Base-by-base conservation (phyloP, 30 jellyfish, hydroid and myxozoan species). In the Aurelia sp. region DNA sequence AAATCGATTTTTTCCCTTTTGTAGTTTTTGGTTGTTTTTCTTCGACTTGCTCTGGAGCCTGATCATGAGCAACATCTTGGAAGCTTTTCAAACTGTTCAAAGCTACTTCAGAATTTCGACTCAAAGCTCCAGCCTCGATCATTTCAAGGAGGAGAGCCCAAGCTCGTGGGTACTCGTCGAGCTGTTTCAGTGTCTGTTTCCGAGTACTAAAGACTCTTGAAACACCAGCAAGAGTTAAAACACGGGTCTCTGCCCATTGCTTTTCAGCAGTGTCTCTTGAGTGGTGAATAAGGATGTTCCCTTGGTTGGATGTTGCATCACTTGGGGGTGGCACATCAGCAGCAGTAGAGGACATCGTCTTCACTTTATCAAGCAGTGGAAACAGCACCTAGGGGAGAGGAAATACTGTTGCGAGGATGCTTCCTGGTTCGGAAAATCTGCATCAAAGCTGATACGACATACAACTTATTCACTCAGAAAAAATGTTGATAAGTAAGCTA, bases 211-310 rank as follows among this genome's bases (percentile, higher is more conserved):
- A 92, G 18, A 92, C 98, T 57, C 98, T 48, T 11, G 98, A 83
- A 59, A 92, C 98, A 41, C 98, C 98, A 17, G 98, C 98, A 50
- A 92, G 74, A 9, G 98, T 80, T 17, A 92, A 59, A 44, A 92
- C 98, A 37, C 98, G 88, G 27, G 98, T 92, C 73, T 92, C 98
- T 13, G 98, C 98, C 98, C 98, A 92, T 73, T 92, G 98, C 71
- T 92, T 92, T 71, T 92, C 98, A 27, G 98, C 98, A 57, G 98
- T 92, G 90, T 92, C 98, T 59, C 98, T 62, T 20, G 98, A 81
- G 58, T 92, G 98, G 73, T 92, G 98, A 60, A 92, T 92, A 11
- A 92, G 93, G 30, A 92, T 92, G 77, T 92, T 92, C 74, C 98
- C 98, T 37, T 91, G 94, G 33, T 59, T 58, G n/a, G 86, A 60